These are phyloP conservation scores for Mamestra brassicae DNA, from an alignment of 2,888 invertebrate genomes.

Conservation along the genomic window DNA sequence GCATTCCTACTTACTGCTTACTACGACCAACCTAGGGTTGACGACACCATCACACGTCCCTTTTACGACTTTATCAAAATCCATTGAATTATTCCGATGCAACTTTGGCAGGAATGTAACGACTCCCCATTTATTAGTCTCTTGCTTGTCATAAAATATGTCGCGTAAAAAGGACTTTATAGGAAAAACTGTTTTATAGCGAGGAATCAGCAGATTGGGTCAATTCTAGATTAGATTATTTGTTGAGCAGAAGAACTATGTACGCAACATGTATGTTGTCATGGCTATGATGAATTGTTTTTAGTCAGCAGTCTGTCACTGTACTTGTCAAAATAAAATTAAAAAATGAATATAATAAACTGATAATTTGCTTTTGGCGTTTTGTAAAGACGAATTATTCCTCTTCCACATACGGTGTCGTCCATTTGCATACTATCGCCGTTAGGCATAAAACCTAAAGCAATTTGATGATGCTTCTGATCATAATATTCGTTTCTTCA, in stretches of 20 bases:
- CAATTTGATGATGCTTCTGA: no score
- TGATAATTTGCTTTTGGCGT: no score
- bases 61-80: conserved; percentile 71
- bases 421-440: no score
- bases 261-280: no score
- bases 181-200: conserved; percentile 35
- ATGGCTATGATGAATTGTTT: no score
- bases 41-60: conserved; percentile 52
- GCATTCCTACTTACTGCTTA: conserved; percentile 29
- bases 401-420: no score
- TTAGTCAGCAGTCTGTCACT: no score
- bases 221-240: not conserved
- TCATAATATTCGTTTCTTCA: no score
- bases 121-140: conserved; percentile 72
- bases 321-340: no score
- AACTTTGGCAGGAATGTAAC: conserved; percentile 71
- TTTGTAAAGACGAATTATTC: no score
- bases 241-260: not conserved
- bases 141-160: conserved; percentile 71
- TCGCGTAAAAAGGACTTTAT: conserved; percentile 61
- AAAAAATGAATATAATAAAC: no score
- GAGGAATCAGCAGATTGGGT: conserved; percentile 21
- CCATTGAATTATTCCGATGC: conserved; percentile 74
- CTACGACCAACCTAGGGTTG: conserved; percentile 28
- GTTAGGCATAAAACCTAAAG: no score